phyloP scores from a whole-genome alignment of 2,888 invertebrate genomes.

The Gandaritis pyraliata region DNA sequence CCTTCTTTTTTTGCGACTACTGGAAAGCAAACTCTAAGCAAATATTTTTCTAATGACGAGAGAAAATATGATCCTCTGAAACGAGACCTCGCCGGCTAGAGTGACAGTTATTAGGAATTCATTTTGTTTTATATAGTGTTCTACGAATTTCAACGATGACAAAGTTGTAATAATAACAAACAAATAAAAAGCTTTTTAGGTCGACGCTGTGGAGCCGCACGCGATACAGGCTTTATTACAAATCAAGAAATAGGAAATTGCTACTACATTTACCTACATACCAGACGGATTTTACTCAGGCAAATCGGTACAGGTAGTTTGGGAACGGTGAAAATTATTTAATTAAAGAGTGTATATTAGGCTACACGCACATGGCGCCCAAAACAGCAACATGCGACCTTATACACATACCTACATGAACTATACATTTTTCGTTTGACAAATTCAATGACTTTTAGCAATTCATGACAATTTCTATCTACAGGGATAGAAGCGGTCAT shows the following conservation, averaged over 20 bases:
- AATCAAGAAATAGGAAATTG: constrained; percentile 75
- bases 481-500: no score
- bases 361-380: no score
- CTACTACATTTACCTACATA: constrained; percentile 21
- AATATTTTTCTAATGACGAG: constrained; percentile 21
- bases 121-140: constrained; percentile 21
- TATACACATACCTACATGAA: no score
- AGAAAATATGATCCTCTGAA: constrained; percentile 15
- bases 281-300: background rate
- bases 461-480: no score
- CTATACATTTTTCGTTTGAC: no score
- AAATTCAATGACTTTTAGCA: no score
- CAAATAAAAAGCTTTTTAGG: constrained; percentile 79
- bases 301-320: background rate
- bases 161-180: constrained; percentile 33
- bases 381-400: no score
- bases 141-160: constrained; percentile 24
- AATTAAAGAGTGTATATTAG: no score
- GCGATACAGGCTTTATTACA: constrained; percentile 58
- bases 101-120: constrained; percentile 11
- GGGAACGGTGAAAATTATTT: background rate
- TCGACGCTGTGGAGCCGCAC: constrained; percentile 51
- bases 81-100: constrained; percentile 15
- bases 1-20: background rate
- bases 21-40: background rate